Conservation (phyloP, 2,113 vertebrate species). For the Coryphaenoides rupestris region DNA sequence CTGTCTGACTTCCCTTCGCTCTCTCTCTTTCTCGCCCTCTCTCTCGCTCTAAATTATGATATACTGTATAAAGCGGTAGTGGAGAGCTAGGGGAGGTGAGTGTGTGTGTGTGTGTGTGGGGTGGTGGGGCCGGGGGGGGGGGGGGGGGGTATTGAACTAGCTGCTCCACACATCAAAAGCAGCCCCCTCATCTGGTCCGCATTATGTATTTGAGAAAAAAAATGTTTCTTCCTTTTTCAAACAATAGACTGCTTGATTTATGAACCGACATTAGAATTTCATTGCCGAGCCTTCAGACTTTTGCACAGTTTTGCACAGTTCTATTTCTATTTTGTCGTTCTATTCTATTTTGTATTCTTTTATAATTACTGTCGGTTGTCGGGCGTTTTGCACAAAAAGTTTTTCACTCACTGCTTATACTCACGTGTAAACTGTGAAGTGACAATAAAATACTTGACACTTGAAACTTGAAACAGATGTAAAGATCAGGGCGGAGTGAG, state of each 20-base stretch:
- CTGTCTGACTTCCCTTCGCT: neutral
- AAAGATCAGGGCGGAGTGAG: constrained; percentile 67
- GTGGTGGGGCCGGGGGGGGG: neutral
- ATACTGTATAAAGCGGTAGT: neutral
- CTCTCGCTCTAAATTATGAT: neutral
- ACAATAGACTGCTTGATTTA: constrained; percentile 85
- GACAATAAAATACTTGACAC: too few relatives aligned
- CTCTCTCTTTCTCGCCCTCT: constrained; percentile 12
- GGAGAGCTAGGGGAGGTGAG: neutral
- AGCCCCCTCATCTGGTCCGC: constrained; percentile 72
- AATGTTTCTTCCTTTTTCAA: constrained; percentile 80
- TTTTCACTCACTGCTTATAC: too few relatives aligned
- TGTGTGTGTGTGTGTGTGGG: neutral
- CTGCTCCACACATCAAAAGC: constrained; percentile 70
- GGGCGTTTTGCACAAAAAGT: too few relatives aligned
- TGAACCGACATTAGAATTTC: constrained; percentile 78
- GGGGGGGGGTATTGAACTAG: neutral
- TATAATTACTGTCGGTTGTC: too few relatives aligned
- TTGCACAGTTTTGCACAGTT: too few relatives aligned
- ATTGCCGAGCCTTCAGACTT: constrained; percentile 71
- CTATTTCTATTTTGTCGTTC: too few relatives aligned
- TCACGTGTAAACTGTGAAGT: too few relatives aligned
- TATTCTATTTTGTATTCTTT: too few relatives aligned
- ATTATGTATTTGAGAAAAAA: constrained; percentile 82
- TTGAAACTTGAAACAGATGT: too few relatives aligned